A percentile compares a stretch with the other conserved stretches of the same genome.
phyloP scores from a whole-genome alignment of 2,888 invertebrate genomes.

The Stenoptilia bipunctidactyla region DNA sequence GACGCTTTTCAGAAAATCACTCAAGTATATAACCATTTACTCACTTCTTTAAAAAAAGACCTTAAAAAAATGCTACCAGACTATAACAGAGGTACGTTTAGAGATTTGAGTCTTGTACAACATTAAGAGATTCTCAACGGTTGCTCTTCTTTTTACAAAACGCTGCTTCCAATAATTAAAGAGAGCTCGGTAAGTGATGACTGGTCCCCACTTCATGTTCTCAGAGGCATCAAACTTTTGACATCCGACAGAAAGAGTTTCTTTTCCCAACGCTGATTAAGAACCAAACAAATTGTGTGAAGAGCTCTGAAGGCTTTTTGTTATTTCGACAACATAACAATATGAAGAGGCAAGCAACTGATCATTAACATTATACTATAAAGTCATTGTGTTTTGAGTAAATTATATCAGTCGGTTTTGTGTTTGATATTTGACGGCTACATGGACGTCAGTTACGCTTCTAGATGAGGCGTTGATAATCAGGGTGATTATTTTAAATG shows the following conservation, averaged over 20 bases:
- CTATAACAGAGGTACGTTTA: conserved; percentile 17
- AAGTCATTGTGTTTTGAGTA: conserved; percentile 71
- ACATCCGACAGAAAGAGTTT: not conserved
- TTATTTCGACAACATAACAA: conserved; percentile 63
- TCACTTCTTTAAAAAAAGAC: not conserved
- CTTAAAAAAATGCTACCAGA: not conserved
- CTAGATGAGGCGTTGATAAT: too few relatives aligned
- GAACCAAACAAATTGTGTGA: conserved; percentile 58
- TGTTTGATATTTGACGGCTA: conserved; percentile 26
- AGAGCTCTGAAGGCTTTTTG: conserved; percentile 46
- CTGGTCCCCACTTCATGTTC: conserved; percentile 49
- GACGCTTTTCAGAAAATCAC: not conserved
- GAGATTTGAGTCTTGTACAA: conserved; percentile 54
- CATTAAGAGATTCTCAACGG: conserved; percentile 58
- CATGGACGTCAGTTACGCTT: too few relatives aligned
- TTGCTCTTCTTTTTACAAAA: conserved; percentile 53
- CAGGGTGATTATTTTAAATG: too few relatives aligned
- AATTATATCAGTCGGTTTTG: conserved; percentile 65
- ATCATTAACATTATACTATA: conserved; percentile 67
- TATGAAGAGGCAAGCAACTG: conserved; percentile 56
- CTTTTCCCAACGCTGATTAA: conserved; percentile 40
- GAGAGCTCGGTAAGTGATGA: conserved; percentile 51
- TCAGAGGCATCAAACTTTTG: conserved; percentile 20
- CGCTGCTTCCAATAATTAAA: conserved; percentile 50
- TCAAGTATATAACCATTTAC: conserved; percentile 1